phyloP scores from a whole-genome alignment of 2,888 invertebrate species.

The Lithophane socia region DNA sequence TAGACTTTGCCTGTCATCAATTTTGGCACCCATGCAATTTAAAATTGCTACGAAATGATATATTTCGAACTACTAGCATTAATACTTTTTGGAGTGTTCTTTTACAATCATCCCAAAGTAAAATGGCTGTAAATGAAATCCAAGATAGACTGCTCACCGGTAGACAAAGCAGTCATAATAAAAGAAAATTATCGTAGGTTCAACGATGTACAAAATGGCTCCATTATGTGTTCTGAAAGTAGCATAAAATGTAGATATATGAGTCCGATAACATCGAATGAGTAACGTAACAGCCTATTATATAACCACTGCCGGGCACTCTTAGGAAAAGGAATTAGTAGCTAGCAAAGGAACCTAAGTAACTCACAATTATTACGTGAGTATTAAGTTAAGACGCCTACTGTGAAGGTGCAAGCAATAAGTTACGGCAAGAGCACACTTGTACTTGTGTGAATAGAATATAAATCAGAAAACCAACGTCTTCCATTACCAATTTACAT shows the following conservation, averaged over 20 bases:
- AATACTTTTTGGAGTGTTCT: background rate
- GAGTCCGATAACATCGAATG: constrained; percentile 18
- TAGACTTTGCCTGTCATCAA: constrained; percentile 10
- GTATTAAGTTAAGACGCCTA: constrained; percentile 49
- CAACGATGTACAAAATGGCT: constrained; percentile 20
- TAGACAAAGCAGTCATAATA: background rate
- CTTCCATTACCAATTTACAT: constrained; percentile 7
- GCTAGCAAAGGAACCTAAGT: constrained; percentile 20
- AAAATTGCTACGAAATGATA: background rate
- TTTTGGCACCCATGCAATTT: background rate
- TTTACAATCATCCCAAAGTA: background rate
- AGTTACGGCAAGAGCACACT: constrained; percentile 38
- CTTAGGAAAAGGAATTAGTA: constrained; percentile 2
- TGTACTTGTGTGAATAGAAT: constrained; percentile 25
- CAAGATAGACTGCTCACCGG: background rate
- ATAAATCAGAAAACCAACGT: constrained; percentile 15
- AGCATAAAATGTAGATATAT: constrained; percentile 32
- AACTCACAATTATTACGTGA: background rate
- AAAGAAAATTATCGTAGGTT: constrained; percentile 19
- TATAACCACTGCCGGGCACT: constrained; percentile 13
- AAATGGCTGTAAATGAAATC: background rate
- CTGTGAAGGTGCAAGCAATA: constrained; percentile 46
- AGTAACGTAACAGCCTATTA: constrained; percentile 29
- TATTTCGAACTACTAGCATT: background rate
- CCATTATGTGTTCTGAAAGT: constrained; percentile 26